These are phyloP conservation scores for Norana najaformis DNA, from an alignment of 2,888 invertebrate genomes.

Conservation along the genomic window DNA sequence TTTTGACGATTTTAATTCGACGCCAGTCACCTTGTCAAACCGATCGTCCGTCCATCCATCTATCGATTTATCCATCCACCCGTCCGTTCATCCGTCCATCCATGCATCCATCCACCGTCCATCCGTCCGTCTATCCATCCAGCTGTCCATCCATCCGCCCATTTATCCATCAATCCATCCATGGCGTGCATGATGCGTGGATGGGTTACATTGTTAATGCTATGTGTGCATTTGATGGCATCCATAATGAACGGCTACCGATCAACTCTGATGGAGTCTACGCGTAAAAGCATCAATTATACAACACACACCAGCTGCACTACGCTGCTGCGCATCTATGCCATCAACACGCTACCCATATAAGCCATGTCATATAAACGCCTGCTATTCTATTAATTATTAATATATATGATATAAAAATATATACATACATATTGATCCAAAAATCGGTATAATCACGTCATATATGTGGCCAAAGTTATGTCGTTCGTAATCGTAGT, in stretches of 20 bases:
- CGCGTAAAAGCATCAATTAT: constrained; percentile 7
- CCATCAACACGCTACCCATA: neutral
- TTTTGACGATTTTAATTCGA: too few relatives aligned
- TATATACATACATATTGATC: neutral
- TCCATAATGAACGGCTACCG: neutral
- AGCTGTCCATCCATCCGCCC: neutral
- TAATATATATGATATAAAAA: neutral
- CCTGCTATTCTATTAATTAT: neutral
- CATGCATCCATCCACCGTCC: neutral
- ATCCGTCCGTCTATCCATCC: neutral
- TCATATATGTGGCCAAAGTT: neutral
- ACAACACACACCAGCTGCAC: neutral
- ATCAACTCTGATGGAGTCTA: neutral
- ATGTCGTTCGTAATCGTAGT: neutral
- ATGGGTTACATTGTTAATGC: neutral
- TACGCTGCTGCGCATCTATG: neutral
- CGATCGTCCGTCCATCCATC: neutral
- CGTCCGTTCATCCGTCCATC: too few relatives aligned
- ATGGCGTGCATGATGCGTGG: neutral
- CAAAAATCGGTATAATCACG: neutral
- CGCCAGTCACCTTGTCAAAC: neutral
- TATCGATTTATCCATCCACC: too few relatives aligned
- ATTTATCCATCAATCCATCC: too few relatives aligned
- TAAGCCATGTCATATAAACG: neutral
- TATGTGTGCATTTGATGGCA: neutral